A percentile compares a stretch with the other conserved stretches of the same genome.
These are phyloP conservation scores for Acropora tenuis DNA, from an alignment of 64 coral and sea anemone genomes.

Conservation along the genomic window DNA sequence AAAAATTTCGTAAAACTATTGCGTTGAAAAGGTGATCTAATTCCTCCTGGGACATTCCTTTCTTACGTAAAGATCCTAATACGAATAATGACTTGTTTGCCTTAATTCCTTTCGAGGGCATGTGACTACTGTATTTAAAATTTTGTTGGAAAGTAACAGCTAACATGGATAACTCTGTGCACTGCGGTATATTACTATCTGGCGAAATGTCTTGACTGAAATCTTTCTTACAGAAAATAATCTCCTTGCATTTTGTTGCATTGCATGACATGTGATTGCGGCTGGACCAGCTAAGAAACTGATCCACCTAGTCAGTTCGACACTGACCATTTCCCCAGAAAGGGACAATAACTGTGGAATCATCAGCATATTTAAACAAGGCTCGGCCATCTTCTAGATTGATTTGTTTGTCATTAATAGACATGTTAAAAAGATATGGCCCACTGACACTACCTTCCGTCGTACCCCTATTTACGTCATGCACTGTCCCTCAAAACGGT, in stretches of 20 bases:
- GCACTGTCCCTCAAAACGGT: no score
- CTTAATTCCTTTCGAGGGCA: slow-evolving; percentile 6
- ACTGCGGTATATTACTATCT: no score
- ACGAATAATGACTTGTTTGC: slow-evolving; percentile 28
- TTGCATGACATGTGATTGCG: slow-evolving; percentile 16
- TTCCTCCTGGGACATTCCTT: not conserved
- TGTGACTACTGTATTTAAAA: slow-evolving; percentile 8
- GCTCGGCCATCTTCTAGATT: slow-evolving; percentile 21
- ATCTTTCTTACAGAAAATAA: no score
- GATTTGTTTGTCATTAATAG: slow-evolving; percentile 26
- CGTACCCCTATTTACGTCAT: not conserved
- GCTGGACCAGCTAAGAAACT: slow-evolving; percentile 24
- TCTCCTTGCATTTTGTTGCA: slow-evolving; percentile 22
- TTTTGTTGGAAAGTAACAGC: slow-evolving; percentile 30
- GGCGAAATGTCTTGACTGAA: no score
- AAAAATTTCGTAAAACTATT: no score
- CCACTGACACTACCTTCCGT: slow-evolving; percentile 1
- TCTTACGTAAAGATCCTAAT: slow-evolving; percentile 33
- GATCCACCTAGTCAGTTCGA: slow-evolving; percentile 47
- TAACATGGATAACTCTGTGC: not conserved
- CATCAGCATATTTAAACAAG: slow-evolving; percentile 33
- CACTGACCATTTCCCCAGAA: slow-evolving; percentile 29
- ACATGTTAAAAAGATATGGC: slow-evolving; percentile 28
- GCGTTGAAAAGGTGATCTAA: no score
- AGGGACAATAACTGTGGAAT: slow-evolving; percentile 20